Conservation (phyloP, 2,888 invertebrate genomes). For the Cryptus armator region DNA sequence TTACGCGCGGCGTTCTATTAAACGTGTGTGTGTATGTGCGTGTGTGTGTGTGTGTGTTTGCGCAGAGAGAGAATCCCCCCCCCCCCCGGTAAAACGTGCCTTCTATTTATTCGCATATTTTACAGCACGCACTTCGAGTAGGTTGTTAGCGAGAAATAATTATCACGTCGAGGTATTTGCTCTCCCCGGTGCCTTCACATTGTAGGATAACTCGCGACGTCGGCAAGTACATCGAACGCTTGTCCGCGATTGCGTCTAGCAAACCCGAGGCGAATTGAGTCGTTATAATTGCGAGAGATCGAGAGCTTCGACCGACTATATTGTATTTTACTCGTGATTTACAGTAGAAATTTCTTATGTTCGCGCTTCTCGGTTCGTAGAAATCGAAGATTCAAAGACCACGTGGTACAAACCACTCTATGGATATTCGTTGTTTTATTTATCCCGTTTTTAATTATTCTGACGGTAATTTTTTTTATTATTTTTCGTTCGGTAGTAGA, state of each 20-base stretch:
- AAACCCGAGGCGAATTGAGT: slow-evolving; percentile 32
- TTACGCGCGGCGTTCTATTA: background rate
- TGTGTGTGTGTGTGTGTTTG: background rate
- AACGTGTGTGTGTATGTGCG: too few species aligned
- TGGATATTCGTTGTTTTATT: background rate
- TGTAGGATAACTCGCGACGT: slow-evolving; percentile 15
- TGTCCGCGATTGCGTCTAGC: slow-evolving; percentile 8
- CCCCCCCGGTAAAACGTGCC: slow-evolving; percentile 32
- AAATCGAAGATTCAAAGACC: background rate
- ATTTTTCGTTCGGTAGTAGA: too few species aligned
- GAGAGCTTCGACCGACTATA: slow-evolving; percentile 4
- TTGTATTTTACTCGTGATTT: slow-evolving; percentile 17
- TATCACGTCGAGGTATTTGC: slow-evolving; percentile 60
- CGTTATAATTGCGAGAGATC: slow-evolving; percentile 28
- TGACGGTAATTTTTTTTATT: too few species aligned
- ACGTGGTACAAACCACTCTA: background rate
- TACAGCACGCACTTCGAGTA: slow-evolving; percentile 42
- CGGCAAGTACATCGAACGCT: slow-evolving; percentile 10
- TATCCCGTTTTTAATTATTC: background rate
- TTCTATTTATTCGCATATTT: slow-evolving; percentile 64
- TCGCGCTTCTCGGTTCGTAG: background rate
- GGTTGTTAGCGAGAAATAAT: slow-evolving; percentile 69
- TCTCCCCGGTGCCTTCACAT: slow-evolving; percentile 36
- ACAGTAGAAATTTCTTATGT: background rate
- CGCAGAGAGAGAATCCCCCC: slow-evolving; percentile 24